Evolutionary conservation across 2,888 invertebrate species (phyloP), one percentile per base, ranked within the genome.

Genomic region (Listrodromus nycthemerus): DNA sequence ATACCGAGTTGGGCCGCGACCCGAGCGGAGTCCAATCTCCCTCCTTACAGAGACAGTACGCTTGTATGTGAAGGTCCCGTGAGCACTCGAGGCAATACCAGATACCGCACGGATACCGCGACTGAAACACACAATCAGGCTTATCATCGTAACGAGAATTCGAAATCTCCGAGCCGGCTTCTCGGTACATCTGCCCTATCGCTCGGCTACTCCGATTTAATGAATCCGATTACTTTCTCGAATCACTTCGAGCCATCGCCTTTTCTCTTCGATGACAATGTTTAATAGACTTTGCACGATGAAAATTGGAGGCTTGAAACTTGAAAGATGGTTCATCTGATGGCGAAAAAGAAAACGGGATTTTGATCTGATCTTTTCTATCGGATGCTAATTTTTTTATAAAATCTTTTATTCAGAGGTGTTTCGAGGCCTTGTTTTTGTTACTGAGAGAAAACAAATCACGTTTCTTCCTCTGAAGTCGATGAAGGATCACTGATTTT

Each of bases 141-240:
- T 83, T 83, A 79, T 83, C 79, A 55, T 50, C 10, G 65, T 79
- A 79, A 83, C 58, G 79, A 79, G 79, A 79, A 79, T 71, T 66
- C 50, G 21, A 52, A 52, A 75, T 75, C 55, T 73, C 67, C 13
- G 6, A 30, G 10, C 30, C 48, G 27, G 58, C 19, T 61, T 8
- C 50, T 27, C 48, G n/a, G 41, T 16, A 41, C 33, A 73, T 61
- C 27, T n/a, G 16, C 63, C 37, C 33, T 48, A 65, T 67, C 45
- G 27, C 24, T 58, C 13, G 3, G 52, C 2, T 2, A 30, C 45
- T 48, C n/a, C 10, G 16, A n/a, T 58, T 45, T 48, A 77, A 75
- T 55, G 52, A 75, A 75, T 76, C n/a, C 19, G 4, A 67, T 41
- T 27, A 19, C 24, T 8, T n/a, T 27, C 48, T 65, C 13, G 48